A percentile compares a stretch with the other conserved stretches of the same genome.
phyloP scores from a whole-genome alignment of 2,113 vertebrate species.

The Hyperoodon ampullatus region DNA sequence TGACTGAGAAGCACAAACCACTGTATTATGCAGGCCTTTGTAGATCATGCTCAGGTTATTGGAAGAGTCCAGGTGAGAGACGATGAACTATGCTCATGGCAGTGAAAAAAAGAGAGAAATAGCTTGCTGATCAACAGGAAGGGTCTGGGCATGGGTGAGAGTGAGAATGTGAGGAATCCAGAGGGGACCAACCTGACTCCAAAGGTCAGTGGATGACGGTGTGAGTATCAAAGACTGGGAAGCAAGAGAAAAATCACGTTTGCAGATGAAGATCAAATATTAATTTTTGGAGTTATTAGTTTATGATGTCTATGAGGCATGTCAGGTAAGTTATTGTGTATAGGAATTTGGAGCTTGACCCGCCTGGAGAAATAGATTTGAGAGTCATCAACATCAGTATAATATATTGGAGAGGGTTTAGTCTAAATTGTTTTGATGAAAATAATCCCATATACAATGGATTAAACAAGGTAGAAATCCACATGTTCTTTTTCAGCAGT shows the following conservation, averaged over 20 bases:
- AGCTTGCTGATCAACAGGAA: neutral
- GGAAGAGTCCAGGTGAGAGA: neutral
- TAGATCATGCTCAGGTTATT: neutral
- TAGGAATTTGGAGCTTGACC: neutral
- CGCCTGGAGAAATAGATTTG: neutral
- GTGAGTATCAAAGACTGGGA: neutral
- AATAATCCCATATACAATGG: neutral
- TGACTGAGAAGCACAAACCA: neutral
- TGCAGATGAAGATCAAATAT: neutral
- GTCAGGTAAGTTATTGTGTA: neutral
- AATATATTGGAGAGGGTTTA: neutral
- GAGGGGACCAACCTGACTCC: neutral
- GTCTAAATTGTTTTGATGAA: neutral
- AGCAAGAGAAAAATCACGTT: neutral
- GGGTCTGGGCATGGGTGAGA: neutral
- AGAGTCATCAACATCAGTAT: neutral
- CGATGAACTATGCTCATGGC: neutral
- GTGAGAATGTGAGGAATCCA: neutral
- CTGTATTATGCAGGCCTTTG: rapidly evolving
- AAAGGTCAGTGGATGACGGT: neutral
- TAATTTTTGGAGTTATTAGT: neutral
- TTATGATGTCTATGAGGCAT: neutral
- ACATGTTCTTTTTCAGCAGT: neutral
- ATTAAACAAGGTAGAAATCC: neutral
- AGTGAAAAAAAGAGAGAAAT: neutral